Base-by-base conservation (phyloP, 2,888 invertebrate species). In the Ditula angustiorana region DNA sequence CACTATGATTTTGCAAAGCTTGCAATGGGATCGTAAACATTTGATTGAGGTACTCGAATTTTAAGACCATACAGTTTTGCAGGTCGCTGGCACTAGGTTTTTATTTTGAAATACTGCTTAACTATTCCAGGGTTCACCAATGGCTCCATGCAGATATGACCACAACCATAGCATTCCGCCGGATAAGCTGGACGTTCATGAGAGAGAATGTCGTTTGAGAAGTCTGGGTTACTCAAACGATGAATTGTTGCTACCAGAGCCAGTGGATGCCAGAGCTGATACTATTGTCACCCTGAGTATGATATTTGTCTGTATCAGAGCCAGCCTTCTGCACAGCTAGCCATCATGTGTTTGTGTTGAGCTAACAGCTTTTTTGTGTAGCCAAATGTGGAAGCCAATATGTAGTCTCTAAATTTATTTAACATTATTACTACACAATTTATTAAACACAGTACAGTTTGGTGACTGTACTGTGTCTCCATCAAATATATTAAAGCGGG, bases 1-100 rank as follows among this genome's bases (percentile, higher is more conserved):
- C 7, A 84, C 87, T 8, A 76, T 86, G 76, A 81, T 91, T 49
- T 72, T 92, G 57, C 86, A 91, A 77, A 85, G 79, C 52, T 78
- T 92, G 35, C 87, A 90, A 68, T 92, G 92, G 92, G 86, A 89
- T 74, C 76, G 74, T 60, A 82, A 81, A 69, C 69, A 74, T 63
- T 70, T 88, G 50, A 50, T 81, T 35, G 74, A 88, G 87, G 92
- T 91, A 35, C 26, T 62, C 52, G 24, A 50, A 24, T 41, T 61
- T 30, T n/a, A n/a, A n/a, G n/a, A n/a, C n/a, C n/a, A n/a, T n/a
- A n/a, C n/a, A n/a, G 11, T 60, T 57, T 49, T 2, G 7, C 37
- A 33, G 35, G 35, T 37, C 16, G 16, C 13, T 37, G 13, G 7
- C 7, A 37, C 2, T 13, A 16, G 16, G n/a, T n/a, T n/a, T n/a